phyloP scores from a whole-genome alignment of 2,113 vertebrate genomes.

The Sebastes schlegelii region DNA sequence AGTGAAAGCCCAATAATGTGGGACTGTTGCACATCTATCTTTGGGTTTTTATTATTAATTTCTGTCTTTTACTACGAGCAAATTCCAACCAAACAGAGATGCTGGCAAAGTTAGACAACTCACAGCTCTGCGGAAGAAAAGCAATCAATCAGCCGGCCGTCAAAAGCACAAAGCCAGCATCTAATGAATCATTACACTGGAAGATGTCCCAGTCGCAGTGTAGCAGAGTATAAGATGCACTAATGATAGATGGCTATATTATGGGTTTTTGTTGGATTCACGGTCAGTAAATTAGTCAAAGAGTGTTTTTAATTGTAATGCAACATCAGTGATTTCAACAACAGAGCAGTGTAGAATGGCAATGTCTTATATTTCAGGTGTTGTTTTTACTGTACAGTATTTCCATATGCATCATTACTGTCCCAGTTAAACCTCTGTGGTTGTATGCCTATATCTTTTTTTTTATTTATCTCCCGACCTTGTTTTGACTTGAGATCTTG shows the following conservation, averaged over 20 bases:
- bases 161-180: conserved; percentile 53
- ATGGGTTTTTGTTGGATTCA: conserved; percentile 29
- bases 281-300: conserved; percentile 17
- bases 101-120: conserved; percentile 38
- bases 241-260: conserved; percentile 53
- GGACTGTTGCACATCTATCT: conserved; percentile 17
- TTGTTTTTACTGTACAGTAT: background rate
- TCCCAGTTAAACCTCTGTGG: background rate
- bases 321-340: background rate
- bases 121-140: conserved; percentile 39
- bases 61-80: background rate
- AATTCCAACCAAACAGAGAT: conserved; percentile 17
- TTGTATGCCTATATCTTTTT: background rate
- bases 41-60: background rate
- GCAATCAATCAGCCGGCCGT: conserved; percentile 62
- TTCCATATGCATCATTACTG: background rate
- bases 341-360: background rate
- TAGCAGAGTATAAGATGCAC: conserved; percentile 40
- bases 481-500: conserved; percentile 39
- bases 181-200: conserved; percentile 51
- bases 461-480: conserved; percentile 1
- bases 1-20: conserved; percentile 11
- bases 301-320: conserved; percentile 8
- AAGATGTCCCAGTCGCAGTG: conserved; percentile 52
- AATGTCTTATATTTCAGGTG: background rate